phyloP scores from a whole-genome alignment of 1,140 invertebrate genomes.

The Drosophila seguyi region DNA sequence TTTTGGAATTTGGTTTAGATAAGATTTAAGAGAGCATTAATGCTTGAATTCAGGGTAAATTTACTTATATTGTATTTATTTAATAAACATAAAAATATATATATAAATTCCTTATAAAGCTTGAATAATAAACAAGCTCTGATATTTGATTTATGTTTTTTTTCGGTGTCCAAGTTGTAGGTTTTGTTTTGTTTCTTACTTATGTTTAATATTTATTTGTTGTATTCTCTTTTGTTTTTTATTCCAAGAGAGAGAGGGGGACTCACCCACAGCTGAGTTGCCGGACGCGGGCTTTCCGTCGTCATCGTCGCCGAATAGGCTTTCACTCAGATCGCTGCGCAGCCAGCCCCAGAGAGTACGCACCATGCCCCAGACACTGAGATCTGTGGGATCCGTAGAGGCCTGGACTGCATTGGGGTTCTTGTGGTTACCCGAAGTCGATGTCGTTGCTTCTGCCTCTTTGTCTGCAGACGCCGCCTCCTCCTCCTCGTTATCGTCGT shows the following conservation, averaged over 20 bases:
- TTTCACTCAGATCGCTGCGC: conserved; percentile 79
- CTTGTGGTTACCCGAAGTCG: conserved; percentile 24
- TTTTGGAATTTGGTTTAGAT: neutral
- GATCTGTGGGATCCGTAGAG: conserved; percentile 59
- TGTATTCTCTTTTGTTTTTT: conserved; percentile 15
- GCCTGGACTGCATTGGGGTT: conserved; percentile 69
- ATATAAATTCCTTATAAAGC: neutral
- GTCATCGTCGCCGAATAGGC: conserved; percentile 73
- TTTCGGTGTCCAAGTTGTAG: neutral
- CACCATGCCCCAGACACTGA: conserved; percentile 81
- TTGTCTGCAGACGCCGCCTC: conserved; percentile 43
- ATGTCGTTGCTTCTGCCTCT: conserved; percentile 30
- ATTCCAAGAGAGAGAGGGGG: conserved; percentile 2
- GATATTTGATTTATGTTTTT: neutral
- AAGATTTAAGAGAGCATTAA: neutral
- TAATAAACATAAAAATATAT: neutral
- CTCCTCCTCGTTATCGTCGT: conserved; percentile 33
- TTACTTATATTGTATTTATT: neutral
- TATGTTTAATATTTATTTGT: conserved; percentile 17
- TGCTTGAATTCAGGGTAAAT: neutral
- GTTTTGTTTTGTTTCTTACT: conserved; percentile 9
- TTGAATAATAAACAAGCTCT: neutral
- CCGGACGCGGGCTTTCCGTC: conserved; percentile 55
- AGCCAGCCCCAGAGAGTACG: conserved; percentile 75
- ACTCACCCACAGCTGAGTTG: conserved; percentile 68